Conservation (phyloP, 2,797 vertebrate species). For the Oophaga sylvatica region DNA sequence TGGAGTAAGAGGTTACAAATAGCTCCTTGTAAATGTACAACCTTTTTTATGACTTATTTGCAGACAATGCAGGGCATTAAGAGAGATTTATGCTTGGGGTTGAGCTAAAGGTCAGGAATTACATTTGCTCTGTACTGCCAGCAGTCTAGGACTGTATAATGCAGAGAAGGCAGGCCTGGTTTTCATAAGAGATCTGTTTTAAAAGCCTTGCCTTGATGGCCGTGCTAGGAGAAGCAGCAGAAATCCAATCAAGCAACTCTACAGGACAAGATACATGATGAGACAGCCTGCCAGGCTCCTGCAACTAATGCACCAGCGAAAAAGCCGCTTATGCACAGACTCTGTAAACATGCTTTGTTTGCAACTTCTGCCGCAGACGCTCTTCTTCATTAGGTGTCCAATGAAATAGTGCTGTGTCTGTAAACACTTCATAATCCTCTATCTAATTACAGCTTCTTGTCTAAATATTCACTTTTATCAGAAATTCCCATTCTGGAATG, state of each 20-base stretch:
- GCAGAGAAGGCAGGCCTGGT: slow-evolving; percentile 63
- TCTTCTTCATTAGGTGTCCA: slow-evolving; percentile 70
- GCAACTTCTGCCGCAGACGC: slow-evolving; percentile 65
- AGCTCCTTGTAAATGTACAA: slow-evolving; percentile 61
- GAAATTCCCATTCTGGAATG: slow-evolving; percentile 7
- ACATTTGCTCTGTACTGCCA: slow-evolving; percentile 64
- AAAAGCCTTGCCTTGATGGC: slow-evolving; percentile 67
- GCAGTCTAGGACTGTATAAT: slow-evolving; percentile 67
- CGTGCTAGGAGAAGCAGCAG: slow-evolving; percentile 70
- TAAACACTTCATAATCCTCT: slow-evolving; percentile 66
- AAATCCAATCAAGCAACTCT: slow-evolving; percentile 76
- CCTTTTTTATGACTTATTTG: slow-evolving; percentile 57
- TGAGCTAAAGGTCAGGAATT: slow-evolving; percentile 69
- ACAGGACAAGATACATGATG: slow-evolving; percentile 71
- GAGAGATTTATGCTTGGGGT: slow-evolving; percentile 69
- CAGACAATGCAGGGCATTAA: slow-evolving; percentile 65
- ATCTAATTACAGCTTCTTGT: slow-evolving; percentile 63
- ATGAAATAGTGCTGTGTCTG: slow-evolving; percentile 67
- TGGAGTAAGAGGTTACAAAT: slow-evolving; percentile 50
- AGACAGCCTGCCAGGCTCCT: slow-evolving; percentile 68
- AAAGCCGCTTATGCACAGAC: slow-evolving; percentile 69
- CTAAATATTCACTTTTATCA: slow-evolving; percentile 64
- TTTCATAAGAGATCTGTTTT: slow-evolving; percentile 68
- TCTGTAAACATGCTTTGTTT: slow-evolving; percentile 70
- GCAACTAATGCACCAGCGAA: slow-evolving; percentile 66